Percentiles rank a stretch among this genome's conserved stretches.
Evolutionary conservation across 2,888 invertebrate species (phyloP).

Genomic region (Eupithecia tripunctaria): DNA sequence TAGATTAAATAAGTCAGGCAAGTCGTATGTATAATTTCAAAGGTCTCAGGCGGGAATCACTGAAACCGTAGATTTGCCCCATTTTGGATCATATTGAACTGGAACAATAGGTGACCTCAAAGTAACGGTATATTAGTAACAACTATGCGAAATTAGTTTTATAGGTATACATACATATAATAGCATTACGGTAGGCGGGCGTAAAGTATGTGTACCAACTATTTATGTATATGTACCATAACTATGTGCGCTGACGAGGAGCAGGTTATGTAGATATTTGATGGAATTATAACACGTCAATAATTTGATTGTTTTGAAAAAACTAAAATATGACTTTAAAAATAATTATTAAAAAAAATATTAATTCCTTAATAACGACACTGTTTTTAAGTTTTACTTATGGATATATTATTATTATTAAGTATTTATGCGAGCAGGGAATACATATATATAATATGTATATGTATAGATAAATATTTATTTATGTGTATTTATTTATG

Average conservation of each 20-base stretch:
- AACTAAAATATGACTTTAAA: no score
- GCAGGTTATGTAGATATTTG: not conserved
- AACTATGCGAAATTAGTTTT: not conserved
- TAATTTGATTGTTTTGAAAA: no score
- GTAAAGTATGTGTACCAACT: no score
- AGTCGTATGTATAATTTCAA: not conserved
- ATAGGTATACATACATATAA: not conserved
- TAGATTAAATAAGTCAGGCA: not conserved
- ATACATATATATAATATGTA: no score
- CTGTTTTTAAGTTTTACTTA: no score
- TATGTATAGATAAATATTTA: no score
- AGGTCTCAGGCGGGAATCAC: not conserved
- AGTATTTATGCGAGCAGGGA: no score
- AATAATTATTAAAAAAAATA: no score
- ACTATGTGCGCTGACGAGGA: not conserved
- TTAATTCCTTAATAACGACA: no score
- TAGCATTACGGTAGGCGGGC: not conserved
- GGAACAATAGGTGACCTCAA: not conserved
- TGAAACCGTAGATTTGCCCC: not conserved
- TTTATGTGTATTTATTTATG: no score
- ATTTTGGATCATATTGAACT: constrained; percentile 3
- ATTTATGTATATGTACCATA: not conserved
- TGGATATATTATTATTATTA: no score
- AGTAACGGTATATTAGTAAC: not conserved
- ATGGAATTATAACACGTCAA: not conserved